Evolutionary conservation across 2,888 invertebrate genomes (phyloP).

Genomic region (Eretmocerus hayati): DNA sequence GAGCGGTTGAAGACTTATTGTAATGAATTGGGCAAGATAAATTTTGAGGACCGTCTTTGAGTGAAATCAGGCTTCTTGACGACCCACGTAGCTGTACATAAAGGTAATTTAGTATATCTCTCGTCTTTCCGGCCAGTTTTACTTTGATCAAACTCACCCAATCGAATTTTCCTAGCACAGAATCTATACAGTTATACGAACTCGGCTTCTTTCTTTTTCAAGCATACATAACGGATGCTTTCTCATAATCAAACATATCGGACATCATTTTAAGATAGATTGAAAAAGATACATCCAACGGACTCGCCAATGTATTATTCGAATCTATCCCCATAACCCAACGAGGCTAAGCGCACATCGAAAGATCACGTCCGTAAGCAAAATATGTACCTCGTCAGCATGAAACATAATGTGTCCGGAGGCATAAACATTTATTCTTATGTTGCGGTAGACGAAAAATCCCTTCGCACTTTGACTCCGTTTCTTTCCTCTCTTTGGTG

Average conservation of each 20-base stretch:
- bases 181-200: too few species aligned
- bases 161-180: too few species aligned
- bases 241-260: not conserved
- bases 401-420: slow-evolving; percentile 27
- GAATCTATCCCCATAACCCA: not conserved
- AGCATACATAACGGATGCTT: not conserved
- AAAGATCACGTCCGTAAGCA: slow-evolving; percentile 11
- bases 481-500: not conserved
- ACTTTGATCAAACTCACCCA: too few species aligned
- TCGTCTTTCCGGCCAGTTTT: too few species aligned
- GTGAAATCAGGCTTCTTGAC: too few species aligned
- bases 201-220: slow-evolving; percentile 5
- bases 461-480: slow-evolving; percentile 19
- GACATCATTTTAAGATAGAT: not conserved
- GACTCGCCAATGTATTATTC: slow-evolving; percentile 14
- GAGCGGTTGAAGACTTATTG: too few species aligned
- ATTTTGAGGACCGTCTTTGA: too few species aligned
- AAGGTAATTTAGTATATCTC: too few species aligned
- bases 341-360: too few species aligned
- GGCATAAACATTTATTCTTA: slow-evolving; percentile 29
- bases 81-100: too few species aligned
- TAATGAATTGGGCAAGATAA: too few species aligned
- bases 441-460: slow-evolving; percentile 10
- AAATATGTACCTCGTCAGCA: slow-evolving; percentile 23
- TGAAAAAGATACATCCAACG: not conserved